phyloP scores from a whole-genome alignment of 2,113 vertebrate genomes.

The Clarias magur region DNA sequence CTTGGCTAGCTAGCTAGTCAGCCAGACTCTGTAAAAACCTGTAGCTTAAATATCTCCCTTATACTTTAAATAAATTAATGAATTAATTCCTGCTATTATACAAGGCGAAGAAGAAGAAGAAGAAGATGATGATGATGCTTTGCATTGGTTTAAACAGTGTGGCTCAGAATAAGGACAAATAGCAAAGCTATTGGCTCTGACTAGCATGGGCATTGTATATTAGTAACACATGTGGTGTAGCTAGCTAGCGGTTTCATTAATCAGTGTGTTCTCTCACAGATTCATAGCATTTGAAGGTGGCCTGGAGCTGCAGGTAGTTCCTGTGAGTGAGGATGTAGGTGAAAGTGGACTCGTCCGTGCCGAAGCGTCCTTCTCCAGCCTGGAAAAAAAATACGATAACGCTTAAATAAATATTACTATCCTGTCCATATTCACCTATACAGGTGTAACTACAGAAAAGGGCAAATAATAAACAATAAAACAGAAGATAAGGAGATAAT shows the following conservation, averaged over 20 bases:
- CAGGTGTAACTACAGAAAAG: background rate
- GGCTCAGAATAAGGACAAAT: background rate
- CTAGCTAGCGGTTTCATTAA: background rate
- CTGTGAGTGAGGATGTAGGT: slow-evolving; percentile 74
- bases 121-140: background rate
- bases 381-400: slow-evolving; percentile 30
- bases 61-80: background rate
- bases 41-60: background rate
- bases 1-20: background rate
- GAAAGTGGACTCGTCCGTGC: slow-evolving; percentile 78
- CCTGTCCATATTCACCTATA: background rate
- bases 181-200: background rate
- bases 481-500: background rate
- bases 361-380: slow-evolving; percentile 77
- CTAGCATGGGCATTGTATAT: background rate
- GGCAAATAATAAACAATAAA: background rate
- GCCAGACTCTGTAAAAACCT: background rate
- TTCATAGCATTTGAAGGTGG: slow-evolving; percentile 77
- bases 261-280: slow-evolving; percentile 56
- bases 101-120: background rate
- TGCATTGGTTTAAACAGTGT: background rate
- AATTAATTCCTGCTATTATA: background rate
- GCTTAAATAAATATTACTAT: background rate
- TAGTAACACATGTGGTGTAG: background rate
- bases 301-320: slow-evolving; percentile 81